Evolutionary conservation across 2,797 vertebrate genomes (phyloP).

Genomic region (Sebastes glaucus): DNA sequence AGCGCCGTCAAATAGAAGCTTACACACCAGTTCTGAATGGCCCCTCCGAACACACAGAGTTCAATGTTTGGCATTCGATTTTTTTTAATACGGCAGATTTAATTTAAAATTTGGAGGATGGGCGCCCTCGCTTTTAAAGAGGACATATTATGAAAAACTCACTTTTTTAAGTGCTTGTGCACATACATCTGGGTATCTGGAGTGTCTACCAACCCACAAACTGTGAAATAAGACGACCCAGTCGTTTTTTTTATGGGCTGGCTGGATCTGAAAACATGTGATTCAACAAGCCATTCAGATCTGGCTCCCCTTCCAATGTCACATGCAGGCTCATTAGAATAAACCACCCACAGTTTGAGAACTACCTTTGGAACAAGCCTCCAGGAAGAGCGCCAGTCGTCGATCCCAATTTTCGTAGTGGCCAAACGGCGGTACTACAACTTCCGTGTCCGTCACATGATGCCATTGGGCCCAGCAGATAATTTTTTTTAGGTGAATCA

Average conservation of each 20-base stretch:
- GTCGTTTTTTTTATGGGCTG: background rate
- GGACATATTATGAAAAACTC: background rate
- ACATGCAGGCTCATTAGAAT: too few relatives aligned
- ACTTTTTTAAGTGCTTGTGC: background rate
- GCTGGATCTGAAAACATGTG: background rate
- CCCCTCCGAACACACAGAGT: conserved; percentile 28
- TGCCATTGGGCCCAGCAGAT: too few relatives aligned
- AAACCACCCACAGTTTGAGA: too few relatives aligned
- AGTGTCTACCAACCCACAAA: background rate
- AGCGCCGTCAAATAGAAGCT: conserved; percentile 65
- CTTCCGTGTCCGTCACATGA: too few relatives aligned
- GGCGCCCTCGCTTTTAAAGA: background rate
- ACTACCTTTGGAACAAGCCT: too few relatives aligned
- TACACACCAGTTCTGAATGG: conserved; percentile 46
- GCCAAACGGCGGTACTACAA: too few relatives aligned
- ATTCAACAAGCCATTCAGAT: background rate
- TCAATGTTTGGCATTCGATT: conserved; percentile 31
- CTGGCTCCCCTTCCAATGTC: too few relatives aligned
- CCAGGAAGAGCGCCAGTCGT: too few relatives aligned
- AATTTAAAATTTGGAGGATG: conserved; percentile 27
- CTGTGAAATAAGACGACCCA: background rate
- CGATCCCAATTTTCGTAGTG: too few relatives aligned
- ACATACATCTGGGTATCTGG: background rate
- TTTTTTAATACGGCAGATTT: conserved; percentile 37
- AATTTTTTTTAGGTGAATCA: too few relatives aligned